phyloP scores from a whole-genome alignment of 2,113 vertebrate genomes.

The Odocoileus hemionus region DNA sequence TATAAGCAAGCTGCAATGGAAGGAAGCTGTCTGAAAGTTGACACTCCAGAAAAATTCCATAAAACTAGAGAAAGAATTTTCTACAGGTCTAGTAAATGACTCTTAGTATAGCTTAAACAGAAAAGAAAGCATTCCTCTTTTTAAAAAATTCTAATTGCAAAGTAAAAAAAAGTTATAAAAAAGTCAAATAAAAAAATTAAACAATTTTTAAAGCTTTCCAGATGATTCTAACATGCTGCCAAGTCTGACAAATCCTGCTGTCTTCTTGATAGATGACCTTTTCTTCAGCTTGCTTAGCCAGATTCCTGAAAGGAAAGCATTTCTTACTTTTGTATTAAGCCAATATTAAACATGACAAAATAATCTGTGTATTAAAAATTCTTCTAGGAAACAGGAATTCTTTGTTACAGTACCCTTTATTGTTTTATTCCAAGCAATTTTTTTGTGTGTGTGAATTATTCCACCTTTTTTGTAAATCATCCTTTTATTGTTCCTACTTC shows the following conservation, averaged over 20 bases:
- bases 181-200: not conserved
- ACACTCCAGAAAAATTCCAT: not conserved
- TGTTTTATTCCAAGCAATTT: not conserved
- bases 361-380: not conserved
- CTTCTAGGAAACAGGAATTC: not conserved
- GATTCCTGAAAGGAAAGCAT: not conserved
- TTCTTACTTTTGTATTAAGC: not conserved
- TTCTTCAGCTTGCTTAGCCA: not conserved
- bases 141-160: not conserved
- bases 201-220: not conserved
- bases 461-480: not conserved
- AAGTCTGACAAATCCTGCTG: not conserved
- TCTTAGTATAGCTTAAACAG: constrained; percentile 13
- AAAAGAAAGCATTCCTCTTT: not conserved
- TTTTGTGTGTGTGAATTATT: not conserved
- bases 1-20: not conserved
- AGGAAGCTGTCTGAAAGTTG: not conserved
- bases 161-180: not conserved
- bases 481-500: not conserved
- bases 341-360: not conserved
- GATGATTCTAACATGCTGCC: not conserved
- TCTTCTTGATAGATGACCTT: not conserved
- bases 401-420: not conserved
- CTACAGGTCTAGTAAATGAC: not conserved
- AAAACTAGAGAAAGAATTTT: not conserved